These are phyloP conservation scores for Maconellicoccus hirsutus DNA, from an alignment of 1,140 invertebrate genomes.

Conservation along the genomic window DNA sequence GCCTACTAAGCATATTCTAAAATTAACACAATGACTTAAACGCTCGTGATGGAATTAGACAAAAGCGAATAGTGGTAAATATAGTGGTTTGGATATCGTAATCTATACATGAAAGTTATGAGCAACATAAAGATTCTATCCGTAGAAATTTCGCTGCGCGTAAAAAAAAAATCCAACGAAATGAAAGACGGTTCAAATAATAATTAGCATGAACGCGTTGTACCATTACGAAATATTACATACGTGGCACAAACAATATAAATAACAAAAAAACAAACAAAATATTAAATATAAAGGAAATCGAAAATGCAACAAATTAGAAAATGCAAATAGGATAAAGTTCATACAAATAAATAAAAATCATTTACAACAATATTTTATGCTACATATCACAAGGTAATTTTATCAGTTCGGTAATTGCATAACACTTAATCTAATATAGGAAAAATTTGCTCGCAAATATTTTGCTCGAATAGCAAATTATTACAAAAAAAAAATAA, in stretches of 20 bases:
- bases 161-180: constrained; percentile 3
- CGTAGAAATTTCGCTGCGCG: not conserved
- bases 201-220: not conserved
- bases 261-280: not conserved
- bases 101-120: not conserved
- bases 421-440: constrained; percentile 13
- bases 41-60: not conserved
- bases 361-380: constrained; percentile 17
- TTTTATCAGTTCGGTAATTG: constrained; percentile 20
- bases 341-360: constrained; percentile 9
- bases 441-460: constrained; percentile 15
- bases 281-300: not conserved
- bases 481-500: not conserved
- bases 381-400: constrained; percentile 21
- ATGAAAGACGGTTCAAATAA: not conserved
- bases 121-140: not conserved
- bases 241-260: not conserved
- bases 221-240: not conserved
- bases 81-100: not conserved
- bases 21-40: constrained; percentile 5
- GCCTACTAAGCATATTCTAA: not conserved
- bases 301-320: constrained; percentile 4
- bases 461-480: not conserved
- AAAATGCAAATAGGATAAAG: not conserved
- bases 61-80: constrained; percentile 1